A percentile compares a stretch with the other conserved stretches of the same genome.
Evolutionary conservation across 2,888 invertebrate genomes (phyloP).

Genomic region (Eutolmus rufibarbis): DNA sequence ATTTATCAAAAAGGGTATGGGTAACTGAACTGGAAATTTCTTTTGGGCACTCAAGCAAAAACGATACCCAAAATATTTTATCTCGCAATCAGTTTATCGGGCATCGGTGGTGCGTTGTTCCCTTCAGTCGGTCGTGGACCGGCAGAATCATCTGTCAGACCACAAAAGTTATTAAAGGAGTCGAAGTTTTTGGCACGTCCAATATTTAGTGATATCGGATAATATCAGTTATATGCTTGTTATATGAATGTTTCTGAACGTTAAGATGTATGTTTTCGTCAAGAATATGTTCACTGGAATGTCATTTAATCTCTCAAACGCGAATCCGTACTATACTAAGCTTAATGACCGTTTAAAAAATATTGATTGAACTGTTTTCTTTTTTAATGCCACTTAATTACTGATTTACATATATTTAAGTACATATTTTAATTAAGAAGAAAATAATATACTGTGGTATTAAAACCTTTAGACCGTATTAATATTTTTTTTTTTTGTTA

Average conservation of each 20-base stretch:
- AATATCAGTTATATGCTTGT: background rate
- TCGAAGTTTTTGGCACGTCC: background rate
- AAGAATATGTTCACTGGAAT: background rate
- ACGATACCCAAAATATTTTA: background rate
- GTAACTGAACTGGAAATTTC: constrained; percentile 5
- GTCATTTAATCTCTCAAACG: background rate
- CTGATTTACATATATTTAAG: background rate
- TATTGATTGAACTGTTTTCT: background rate
- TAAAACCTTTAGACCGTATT: too few relatives aligned
- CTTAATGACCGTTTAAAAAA: background rate
- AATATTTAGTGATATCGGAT: background rate
- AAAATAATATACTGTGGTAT: too few relatives aligned
- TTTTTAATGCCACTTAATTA: background rate
- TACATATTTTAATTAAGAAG: too few relatives aligned
- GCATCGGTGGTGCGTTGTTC: background rate
- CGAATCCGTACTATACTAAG: background rate
- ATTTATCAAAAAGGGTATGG: constrained; percentile 6
- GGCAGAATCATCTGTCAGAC: background rate
- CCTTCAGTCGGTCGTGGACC: background rate
- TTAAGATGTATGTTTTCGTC: background rate
- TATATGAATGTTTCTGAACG: background rate
- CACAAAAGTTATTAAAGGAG: background rate
- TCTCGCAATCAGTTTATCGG: background rate
- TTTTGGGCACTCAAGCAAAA: constrained; percentile 7
- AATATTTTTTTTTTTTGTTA: too few relatives aligned